These are phyloP conservation scores for Neuroscelio doddi DNA, from an alignment of 2,888 invertebrate genomes.

Conservation along the genomic window DNA sequence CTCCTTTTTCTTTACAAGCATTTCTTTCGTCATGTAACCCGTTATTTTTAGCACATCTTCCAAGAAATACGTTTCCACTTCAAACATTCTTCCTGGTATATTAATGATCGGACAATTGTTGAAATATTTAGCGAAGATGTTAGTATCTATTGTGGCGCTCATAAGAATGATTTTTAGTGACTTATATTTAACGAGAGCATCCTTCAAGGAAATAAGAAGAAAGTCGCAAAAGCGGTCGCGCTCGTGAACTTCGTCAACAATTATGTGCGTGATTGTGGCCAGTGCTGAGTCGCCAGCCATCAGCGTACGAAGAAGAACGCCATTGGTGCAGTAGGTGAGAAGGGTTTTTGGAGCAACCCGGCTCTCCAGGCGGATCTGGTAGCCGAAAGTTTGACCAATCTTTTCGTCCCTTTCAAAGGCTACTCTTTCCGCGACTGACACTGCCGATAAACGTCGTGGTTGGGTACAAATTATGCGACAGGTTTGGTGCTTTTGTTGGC, in stretches of 20 bases:
- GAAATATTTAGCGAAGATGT: constrained; percentile 89
- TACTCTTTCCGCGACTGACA: constrained; percentile 91
- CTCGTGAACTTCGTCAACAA: constrained; percentile 97
- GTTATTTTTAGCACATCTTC: constrained; percentile 84
- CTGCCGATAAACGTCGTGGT: constrained; percentile 92
- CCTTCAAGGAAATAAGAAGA: constrained; percentile 87
- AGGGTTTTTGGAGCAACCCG: constrained; percentile 85
- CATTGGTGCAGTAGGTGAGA: constrained; percentile 93
- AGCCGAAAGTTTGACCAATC: constrained; percentile 84
- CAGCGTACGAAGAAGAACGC: constrained; percentile 89
- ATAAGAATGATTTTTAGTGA: constrained; percentile 89
- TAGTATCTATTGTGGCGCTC: constrained; percentile 94
- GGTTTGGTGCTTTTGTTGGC: constrained; percentile 75
- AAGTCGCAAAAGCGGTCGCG: constrained; percentile 95
- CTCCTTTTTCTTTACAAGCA: constrained; percentile 69
- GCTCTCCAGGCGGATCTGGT: constrained; percentile 93
- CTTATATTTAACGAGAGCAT: constrained; percentile 80
- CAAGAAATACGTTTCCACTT: constrained; percentile 84
- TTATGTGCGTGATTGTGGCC: constrained; percentile 85
- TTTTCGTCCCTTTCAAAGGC: constrained; percentile 82
- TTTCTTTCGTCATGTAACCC: constrained; percentile 74
- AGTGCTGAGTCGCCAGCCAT: constrained; percentile 85
- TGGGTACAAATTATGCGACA: constrained; percentile 95
- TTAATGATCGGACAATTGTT: constrained; percentile 83
- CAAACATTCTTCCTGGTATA: constrained; percentile 84